A percentile compares a stretch with the other conserved stretches of the same genome.
These are phyloP conservation scores for Pammene fasciana DNA, from an alignment of 2,888 invertebrate genomes.

Conservation along the genomic window DNA sequence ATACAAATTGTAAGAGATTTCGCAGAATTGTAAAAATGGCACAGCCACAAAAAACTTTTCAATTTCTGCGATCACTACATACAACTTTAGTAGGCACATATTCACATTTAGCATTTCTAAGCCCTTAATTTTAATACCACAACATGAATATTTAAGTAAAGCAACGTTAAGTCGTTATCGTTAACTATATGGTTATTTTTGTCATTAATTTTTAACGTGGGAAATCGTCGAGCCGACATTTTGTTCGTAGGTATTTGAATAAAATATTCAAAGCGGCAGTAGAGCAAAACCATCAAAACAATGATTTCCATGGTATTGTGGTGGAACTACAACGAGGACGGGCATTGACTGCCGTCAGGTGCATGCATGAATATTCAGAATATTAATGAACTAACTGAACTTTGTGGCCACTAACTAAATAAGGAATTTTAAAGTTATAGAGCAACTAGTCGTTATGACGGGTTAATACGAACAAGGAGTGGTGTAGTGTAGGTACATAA, in stretches of 20 bases:
- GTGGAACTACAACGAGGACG: slow-evolving; percentile 57
- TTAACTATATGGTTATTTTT: slow-evolving; percentile 7
- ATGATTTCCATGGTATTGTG: slow-evolving; percentile 49
- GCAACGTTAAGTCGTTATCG: no score
- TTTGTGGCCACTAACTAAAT: slow-evolving; percentile 17
- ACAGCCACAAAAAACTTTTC: no score
- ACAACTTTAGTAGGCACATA: no score
- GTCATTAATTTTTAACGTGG: slow-evolving; percentile 49
- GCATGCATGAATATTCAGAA: slow-evolving; percentile 71
- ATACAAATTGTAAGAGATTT: no score
- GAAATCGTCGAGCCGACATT: slow-evolving; percentile 49
- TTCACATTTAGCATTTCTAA: no score
- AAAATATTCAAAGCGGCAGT: slow-evolving; percentile 67
- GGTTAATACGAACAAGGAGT: not conserved
- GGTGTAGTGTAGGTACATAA: slow-evolving; percentile 1
- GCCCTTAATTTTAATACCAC: not conserved
- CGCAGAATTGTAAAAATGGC: no score
- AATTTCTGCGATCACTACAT: no score
- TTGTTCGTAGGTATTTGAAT: slow-evolving; percentile 54
- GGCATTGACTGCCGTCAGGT: slow-evolving; percentile 60
- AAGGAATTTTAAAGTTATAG: slow-evolving; percentile 5
- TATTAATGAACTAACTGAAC: slow-evolving; percentile 47
- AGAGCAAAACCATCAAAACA: slow-evolving; percentile 73
- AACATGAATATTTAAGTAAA: slow-evolving; percentile 20
- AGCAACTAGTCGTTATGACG: not conserved